Percentiles rank a stretch among this genome's conserved stretches.
Evolutionary conservation across 1,140 invertebrate species (phyloP).

Genomic region (Palaemon carinicauda): DNA sequence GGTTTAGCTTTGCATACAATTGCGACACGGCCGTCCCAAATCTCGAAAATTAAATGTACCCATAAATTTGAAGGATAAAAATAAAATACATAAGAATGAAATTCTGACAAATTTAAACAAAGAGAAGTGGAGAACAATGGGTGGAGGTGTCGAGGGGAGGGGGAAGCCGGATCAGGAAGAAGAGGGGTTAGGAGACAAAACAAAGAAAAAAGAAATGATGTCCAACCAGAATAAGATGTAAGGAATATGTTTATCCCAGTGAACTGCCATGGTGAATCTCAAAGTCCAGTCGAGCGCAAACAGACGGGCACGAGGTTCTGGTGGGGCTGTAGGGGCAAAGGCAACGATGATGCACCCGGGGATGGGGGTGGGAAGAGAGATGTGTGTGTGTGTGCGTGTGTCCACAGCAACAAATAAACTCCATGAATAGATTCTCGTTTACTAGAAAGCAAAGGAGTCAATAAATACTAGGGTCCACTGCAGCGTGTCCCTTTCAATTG

Average conservation of each 20-base stretch:
- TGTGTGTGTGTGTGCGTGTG: background rate
- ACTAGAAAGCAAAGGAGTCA: background rate
- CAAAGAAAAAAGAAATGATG: background rate
- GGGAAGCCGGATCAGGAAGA: too few relatives aligned
- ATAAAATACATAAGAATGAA: background rate
- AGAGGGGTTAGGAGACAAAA: background rate
- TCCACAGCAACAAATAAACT: constrained; percentile 21
- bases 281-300: too few relatives aligned
- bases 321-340: too few relatives aligned
- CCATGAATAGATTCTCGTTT: background rate
- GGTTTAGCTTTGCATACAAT: too few relatives aligned
- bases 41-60: too few relatives aligned
- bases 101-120: background rate
- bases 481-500: constrained; percentile 5
- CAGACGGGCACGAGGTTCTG: too few relatives aligned
- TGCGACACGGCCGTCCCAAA: too few relatives aligned
- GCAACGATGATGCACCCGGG: background rate
- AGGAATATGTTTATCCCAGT: background rate
- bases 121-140: background rate
- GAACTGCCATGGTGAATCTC: background rate
- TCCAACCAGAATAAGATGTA: background rate
- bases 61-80: background rate
- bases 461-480: constrained; percentile 25
- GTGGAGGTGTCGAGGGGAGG: background rate
- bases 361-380: background rate